A percentile compares a stretch with the other conserved stretches of the same genome.
phyloP scores from a whole-genome alignment of 2,797 vertebrate species.

The Hydrophis major region DNA sequence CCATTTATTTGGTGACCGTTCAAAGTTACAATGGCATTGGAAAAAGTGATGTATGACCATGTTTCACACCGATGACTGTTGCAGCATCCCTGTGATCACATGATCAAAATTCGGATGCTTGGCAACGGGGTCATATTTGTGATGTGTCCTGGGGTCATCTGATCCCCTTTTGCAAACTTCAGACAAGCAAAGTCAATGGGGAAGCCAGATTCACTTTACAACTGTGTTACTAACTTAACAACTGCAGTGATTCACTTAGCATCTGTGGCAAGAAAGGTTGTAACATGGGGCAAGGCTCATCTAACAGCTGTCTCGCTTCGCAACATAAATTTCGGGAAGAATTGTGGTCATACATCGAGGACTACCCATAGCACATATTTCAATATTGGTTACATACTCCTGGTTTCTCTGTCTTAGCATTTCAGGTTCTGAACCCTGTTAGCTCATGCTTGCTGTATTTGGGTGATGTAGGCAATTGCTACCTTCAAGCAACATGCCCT shows the following conservation, averaged over 20 bases:
- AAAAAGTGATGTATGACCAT: background rate
- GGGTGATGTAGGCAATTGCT: constrained; percentile 43
- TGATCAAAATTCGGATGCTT: background rate
- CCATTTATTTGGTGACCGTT: background rate
- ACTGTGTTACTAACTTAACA: background rate
- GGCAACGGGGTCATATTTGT: background rate
- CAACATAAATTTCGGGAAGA: background rate
- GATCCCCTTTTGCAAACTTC: background rate
- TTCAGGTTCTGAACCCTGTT: constrained; percentile 46
- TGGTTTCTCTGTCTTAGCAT: constrained; percentile 49
- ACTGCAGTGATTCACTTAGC: background rate
- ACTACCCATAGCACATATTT: constrained; percentile 19
- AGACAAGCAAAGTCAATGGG: background rate
- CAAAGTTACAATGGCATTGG: background rate
- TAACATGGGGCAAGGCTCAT: background rate
- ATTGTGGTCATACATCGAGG: background rate
- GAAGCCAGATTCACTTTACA: background rate
- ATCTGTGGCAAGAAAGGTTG: background rate
- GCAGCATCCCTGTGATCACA: background rate
- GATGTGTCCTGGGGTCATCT: background rate
- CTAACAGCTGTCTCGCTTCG: background rate
- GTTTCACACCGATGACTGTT: no score
- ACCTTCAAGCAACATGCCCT: background rate
- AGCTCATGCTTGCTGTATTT: background rate
- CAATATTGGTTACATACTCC: constrained; percentile 39